phyloP scores from a whole-genome alignment of 2,797 vertebrate species.

The Karalla daura region DNA sequence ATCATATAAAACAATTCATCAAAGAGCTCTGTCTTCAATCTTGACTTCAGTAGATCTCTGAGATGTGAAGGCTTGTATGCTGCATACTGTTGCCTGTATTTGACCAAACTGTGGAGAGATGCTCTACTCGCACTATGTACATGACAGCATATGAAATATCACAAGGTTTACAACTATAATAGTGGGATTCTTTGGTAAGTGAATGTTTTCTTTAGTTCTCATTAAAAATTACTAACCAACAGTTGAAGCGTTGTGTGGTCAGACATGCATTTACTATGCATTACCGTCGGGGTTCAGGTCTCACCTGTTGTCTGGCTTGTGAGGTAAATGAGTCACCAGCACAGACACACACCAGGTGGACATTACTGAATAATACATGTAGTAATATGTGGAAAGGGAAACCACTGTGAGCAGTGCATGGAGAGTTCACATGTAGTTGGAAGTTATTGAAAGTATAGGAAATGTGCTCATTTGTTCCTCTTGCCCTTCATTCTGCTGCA shows the following conservation, averaged over 20 bases:
- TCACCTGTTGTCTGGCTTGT: not conserved
- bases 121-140: no score
- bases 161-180: no score
- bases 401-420: not conserved
- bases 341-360: not conserved
- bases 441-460: slow-evolving; percentile 3
- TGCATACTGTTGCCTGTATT: no score
- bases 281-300: not conserved
- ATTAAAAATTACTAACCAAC: no score
- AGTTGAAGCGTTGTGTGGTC: no score
- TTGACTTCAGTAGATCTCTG: no score
- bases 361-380: slow-evolving; percentile 23
- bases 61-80: no score
- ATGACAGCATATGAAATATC: no score
- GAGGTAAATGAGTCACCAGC: slow-evolving; percentile 30
- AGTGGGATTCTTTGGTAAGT: no score
- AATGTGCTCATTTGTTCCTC: not conserved
- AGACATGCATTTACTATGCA: no score
- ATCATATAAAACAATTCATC: not conserved
- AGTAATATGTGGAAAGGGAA: slow-evolving; percentile 13
- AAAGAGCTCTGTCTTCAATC: not conserved
- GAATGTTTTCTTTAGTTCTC: no score
- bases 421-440: not conserved
- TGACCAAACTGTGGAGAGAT: no score
- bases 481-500: not conserved